Base-by-base conservation (phyloP, 1,140 invertebrate genomes). In the Scaptodrosophila lebanonensis region DNA sequence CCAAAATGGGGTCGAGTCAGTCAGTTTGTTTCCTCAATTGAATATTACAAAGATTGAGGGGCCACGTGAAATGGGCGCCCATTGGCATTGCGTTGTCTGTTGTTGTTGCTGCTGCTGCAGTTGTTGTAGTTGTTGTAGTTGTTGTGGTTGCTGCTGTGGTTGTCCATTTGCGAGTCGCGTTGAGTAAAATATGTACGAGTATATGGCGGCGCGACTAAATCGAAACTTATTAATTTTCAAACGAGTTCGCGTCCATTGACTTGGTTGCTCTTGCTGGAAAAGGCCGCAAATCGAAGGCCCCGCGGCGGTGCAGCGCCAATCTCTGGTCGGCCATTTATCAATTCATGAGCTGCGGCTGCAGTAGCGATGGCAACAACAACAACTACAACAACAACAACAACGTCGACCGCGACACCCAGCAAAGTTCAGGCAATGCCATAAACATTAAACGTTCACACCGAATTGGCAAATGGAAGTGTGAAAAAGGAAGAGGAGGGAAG, bases 151-250 rank as follows among this genome's bases (percentile, higher is more conserved):
- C n/a, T n/a, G n/a, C n/a, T n/a, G n/a, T n/a, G n/a, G n/a, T n/a
- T n/a, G n/a, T n/a, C n/a, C n/a, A n/a, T n/a, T n/a, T n/a, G n/a
- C n/a, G n/a, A n/a, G n/a, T n/a, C n/a, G n/a, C n/a, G n/a, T n/a
- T n/a, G n/a, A n/a, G n/a, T n/a, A 15, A 27, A n/a, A 45, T 27
- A 45, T 20, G n/a, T n/a, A n/a, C n/a, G n/a, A 18, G 62, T 40
- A 64, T 64, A 64, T 64, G 44, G 44, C 50, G 40, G 17, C 38
- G 32, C 20, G 44, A 52, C 52, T 70, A 73, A 77, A 77, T 79
- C 73, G 73, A 62, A 58, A 66, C 73, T 79, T 77, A 77, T 77
- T 77, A 77, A 77, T 77, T 79, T 72, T 47, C 53, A 58, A 73
- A 68, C 54, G 62, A 51, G 68, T 79, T 79, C 39, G 68, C 73